Base-by-base conservation (phyloP, 2,113 vertebrate species). In the Seriola rivoliana region DNA sequence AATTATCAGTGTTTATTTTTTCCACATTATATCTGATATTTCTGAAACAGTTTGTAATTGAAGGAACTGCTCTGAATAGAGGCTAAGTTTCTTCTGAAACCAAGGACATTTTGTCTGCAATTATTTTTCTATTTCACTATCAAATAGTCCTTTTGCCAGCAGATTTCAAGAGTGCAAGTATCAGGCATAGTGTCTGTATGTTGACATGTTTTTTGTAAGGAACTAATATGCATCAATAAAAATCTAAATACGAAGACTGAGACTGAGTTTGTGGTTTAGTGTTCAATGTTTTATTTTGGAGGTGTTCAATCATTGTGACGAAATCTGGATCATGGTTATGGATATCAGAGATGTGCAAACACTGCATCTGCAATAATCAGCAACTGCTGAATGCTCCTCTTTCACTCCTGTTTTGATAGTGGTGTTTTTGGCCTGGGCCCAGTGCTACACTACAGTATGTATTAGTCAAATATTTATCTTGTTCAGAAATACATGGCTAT, bases 381-480 rank as follows among this genome's bases (percentile, higher is more conserved):
- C 76, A 21, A 44, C 67, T 77, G 73, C 50, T 95, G 90, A 95
- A 95, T 94, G 91, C 77, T 82, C 75, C 73, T 88, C 91, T 94
- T 94, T 95, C 89, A 93, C 82, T 82, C 52, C 0, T 88, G 89
- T 87, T 91, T 89, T 89, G 73, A 86, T 79, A 88, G 90, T 72
- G 87, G 84, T 81, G 85, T 76, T 93, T 85, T 93, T 95, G 94
- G 94, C 94, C 75, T 7, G 14, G 58, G 65, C 88, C 92, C 94
- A 94, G 86, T 44, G 71, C 92, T 88, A 88, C 89, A 95, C 91
- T 94, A 91, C 93, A 94, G 90, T 82, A 91, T 89, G 91, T 86
- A 94, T 91, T 93, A 90, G 91, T 91, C 93, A 95, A 95, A 96
- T 96, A 95, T 95, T 96, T 95, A 93, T 93, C 92, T 92, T 94